A percentile compares a stretch with the other conserved stretches of the same genome.
Evolutionary conservation across 2,888 invertebrate genomes (phyloP).

Genomic region (Coelogynopora nodosa): DNA sequence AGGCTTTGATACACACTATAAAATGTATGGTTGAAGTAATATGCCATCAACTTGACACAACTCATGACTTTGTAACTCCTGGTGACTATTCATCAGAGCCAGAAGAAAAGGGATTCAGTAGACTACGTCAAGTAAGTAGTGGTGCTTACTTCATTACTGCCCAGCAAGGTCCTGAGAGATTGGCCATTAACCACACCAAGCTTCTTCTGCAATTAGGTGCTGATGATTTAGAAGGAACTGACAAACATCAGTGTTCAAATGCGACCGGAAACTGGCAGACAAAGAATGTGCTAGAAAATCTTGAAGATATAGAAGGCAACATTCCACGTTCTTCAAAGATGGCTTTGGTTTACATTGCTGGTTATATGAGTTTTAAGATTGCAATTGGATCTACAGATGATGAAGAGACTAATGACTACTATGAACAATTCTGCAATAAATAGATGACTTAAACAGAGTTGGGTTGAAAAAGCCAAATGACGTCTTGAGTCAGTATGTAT

Average conservation of each 20-base stretch:
- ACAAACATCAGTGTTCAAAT: slow-evolving; percentile 1
- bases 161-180: not conserved
- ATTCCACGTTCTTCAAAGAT: slow-evolving; percentile 26
- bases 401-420: slow-evolving; percentile 28
- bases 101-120: slow-evolving; percentile 23
- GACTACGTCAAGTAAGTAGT: slow-evolving; percentile 3
- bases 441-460: slow-evolving; percentile 5
- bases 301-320: slow-evolving; percentile 11
- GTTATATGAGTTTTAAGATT: slow-evolving; percentile 17
- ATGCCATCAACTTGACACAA: not conserved
- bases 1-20: slow-evolving; percentile 6
- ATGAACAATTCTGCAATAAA: slow-evolving; percentile 10
- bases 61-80: slow-evolving; percentile 21
- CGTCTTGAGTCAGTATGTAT: slow-evolving; percentile 28
- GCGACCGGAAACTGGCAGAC: slow-evolving; percentile 1
- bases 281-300: slow-evolving; percentile 17
- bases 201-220: slow-evolving; percentile 15
- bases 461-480: slow-evolving; percentile 23
- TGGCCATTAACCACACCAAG: slow-evolving; percentile 13
- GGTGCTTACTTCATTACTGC: slow-evolving; percentile 34
- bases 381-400: slow-evolving; percentile 9
- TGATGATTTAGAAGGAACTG: slow-evolving; percentile 31
- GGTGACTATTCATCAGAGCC: slow-evolving; percentile 10
- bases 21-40: slow-evolving; percentile 19
- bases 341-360: slow-evolving; percentile 21